A percentile compares a stretch with the other conserved stretches of the same genome.
Evolutionary conservation across 2,113 vertebrate genomes (phyloP).

Genomic region (Tylochromis polylepis): DNA sequence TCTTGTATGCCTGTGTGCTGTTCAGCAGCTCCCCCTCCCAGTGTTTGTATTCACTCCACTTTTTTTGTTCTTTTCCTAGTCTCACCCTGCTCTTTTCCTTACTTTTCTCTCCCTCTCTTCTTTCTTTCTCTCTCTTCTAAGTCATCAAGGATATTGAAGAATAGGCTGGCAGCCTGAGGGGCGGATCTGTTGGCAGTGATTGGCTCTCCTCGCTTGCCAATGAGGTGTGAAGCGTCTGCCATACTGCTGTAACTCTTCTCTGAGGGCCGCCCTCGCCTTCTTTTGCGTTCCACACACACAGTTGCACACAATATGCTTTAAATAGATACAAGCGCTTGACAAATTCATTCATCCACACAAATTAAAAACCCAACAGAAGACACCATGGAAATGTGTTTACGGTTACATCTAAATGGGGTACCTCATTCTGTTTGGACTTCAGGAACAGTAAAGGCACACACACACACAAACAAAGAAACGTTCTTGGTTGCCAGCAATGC

Average conservation of each 20-base stretch:
- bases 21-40: neutral
- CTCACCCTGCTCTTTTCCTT: neutral
- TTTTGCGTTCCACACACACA: neutral
- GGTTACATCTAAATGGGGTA: neutral
- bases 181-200: constrained; percentile 55
- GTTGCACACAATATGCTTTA: constrained; percentile 6
- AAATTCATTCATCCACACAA: neutral
- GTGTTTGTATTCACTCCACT: constrained; percentile 4
- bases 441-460: neutral
- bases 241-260: constrained; percentile 55
- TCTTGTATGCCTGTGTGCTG: neutral
- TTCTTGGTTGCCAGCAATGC: constrained; percentile 38
- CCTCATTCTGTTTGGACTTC: neutral
- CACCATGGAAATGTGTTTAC: neutral
- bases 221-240: constrained; percentile 65
- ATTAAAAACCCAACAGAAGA: constrained; percentile 16
- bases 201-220: constrained; percentile 55
- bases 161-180: constrained; percentile 53
- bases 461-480: constrained; percentile 13
- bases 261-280: constrained; percentile 31
- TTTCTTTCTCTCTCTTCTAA: neutral
- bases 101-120: neutral
- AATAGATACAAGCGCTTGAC: constrained; percentile 17
- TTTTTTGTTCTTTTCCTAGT: constrained; percentile 24
- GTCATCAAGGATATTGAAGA: constrained; percentile 34